Percentiles rank a stretch among this genome's conserved stretches.
Evolutionary conservation across 2,113 vertebrate species (phyloP).

Genomic region (Hippocampus guttulatus): DNA sequence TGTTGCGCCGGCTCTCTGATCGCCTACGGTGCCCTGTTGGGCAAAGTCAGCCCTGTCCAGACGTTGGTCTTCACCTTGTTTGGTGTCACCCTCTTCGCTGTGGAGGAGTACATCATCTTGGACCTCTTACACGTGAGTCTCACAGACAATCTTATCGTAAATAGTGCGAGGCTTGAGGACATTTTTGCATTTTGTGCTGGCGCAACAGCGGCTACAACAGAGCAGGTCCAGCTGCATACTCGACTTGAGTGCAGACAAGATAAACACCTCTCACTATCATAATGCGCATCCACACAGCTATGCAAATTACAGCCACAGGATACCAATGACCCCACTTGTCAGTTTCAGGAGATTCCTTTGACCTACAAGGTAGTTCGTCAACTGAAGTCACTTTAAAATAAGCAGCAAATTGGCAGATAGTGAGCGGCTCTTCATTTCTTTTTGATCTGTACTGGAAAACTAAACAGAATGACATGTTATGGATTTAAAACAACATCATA

Average conservation of each 20-base stretch:
- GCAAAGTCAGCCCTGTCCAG: slow-evolving; percentile 92
- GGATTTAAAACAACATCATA: too few relatives aligned
- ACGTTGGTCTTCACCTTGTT: slow-evolving; percentile 87
- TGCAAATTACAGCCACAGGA: neutral
- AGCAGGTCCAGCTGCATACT: neutral
- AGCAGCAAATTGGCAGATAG: too few relatives aligned
- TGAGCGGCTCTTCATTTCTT: too few relatives aligned
- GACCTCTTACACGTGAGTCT: slow-evolving; percentile 82
- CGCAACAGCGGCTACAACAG: neutral
- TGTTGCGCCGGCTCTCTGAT: slow-evolving; percentile 88
- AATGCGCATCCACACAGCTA: neutral
- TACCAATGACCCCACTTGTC: neutral
- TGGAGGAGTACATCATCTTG: slow-evolving; percentile 90
- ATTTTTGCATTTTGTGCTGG: neutral
- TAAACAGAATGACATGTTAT: too few relatives aligned
- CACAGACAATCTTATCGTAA: neutral
- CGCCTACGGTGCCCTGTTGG: slow-evolving; percentile 89
- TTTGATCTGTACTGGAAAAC: too few relatives aligned
- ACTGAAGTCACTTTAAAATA: too few relatives aligned
- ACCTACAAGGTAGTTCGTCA: too few relatives aligned
- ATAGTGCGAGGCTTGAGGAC: neutral
- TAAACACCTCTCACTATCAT: neutral
- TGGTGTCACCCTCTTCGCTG: slow-evolving; percentile 84
- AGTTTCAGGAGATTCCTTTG: neutral
- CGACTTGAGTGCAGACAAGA: neutral